Evolutionary conservation across 2,797 vertebrate species (phyloP), one percentile per base, ranked within the genome.

Genomic region (Epinephelus awoara): DNA sequence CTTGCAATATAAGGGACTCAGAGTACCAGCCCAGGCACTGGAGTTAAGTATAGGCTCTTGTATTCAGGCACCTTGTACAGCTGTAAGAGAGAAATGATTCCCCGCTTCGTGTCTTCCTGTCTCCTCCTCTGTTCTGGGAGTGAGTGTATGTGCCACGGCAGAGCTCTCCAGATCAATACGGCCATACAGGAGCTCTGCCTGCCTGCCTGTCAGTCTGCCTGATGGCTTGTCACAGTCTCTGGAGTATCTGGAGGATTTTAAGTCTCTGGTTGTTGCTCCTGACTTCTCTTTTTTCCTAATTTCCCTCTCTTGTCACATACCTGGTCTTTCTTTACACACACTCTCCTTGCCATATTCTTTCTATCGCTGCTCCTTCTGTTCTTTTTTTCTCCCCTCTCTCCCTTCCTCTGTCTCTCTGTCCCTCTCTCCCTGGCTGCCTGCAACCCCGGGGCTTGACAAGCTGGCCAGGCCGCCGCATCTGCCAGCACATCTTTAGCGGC

Each of bases 401-500:
- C 67, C 13, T 61, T 77, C 56, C 73, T 84, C 80, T 65, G 58
- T 84, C 76, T 80, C 88, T 80, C 79, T 50, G 58, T 82, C 80
- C 68, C 84, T 85, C 87, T 87, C 88, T 88, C 90, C 68, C 84
- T 38, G 61, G 82, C 80, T 29, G 85, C 86, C 82, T 64, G 91
- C 91, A 89, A 91, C 92, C 93, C 91, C 50, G 90, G 93, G 89
- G 93, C 91, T 94, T 51, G 89, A 92, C 94, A 93, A 93, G 93
- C 94, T 94, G 94, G 89, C 92, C 88, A 62, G 83, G 95, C 95
- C 93, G 88, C 96, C 94, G 96, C 97, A 97, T 97, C 97, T 98
- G 97, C 96, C 97, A 96, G 96, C 97, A 98, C 96, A 97, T 98
- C 97, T 97, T 98, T 97, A 97, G 96, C 96, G 85, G 96, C 95